A percentile compares a stretch with the other conserved stretches of the same genome.
phyloP scores from a whole-genome alignment of 2,888 invertebrate genomes.

The Pyralis farinalis region DNA sequence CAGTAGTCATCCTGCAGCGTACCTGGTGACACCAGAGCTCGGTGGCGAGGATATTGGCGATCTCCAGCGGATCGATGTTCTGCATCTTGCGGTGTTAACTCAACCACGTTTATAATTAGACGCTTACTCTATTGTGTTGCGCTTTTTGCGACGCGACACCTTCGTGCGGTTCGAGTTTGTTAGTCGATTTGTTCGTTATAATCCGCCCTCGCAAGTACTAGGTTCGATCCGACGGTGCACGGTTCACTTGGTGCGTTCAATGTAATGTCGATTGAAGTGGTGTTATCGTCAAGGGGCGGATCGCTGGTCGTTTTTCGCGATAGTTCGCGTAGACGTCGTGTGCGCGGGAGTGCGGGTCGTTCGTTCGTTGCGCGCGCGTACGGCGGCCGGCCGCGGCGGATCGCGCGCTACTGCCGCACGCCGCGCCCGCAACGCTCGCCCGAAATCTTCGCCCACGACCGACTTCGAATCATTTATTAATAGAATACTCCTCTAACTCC shows the following conservation, averaged over 20 bases:
- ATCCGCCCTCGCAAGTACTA: constrained; percentile 73
- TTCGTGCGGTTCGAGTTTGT: constrained; percentile 76
- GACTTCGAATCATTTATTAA: constrained; percentile 75
- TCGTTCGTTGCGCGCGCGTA: constrained; percentile 80
- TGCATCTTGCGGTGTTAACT: constrained; percentile 65
- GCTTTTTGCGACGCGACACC: constrained; percentile 80
- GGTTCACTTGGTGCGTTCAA: constrained; percentile 24
- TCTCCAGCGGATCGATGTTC: constrained; percentile 90
- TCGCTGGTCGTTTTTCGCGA: constrained; percentile 48
- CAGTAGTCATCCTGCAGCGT: constrained; percentile 27
- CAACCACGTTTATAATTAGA: constrained; percentile 77
- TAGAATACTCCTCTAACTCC: constrained; percentile 79
- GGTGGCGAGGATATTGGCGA: constrained; percentile 91
- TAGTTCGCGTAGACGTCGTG: constrained; percentile 55
- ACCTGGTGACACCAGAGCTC: constrained; percentile 93
- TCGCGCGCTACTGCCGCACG: constrained; percentile 74
- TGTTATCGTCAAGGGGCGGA: constrained; percentile 42
- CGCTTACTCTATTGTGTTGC: constrained; percentile 80
- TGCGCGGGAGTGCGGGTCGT: constrained; percentile 79
- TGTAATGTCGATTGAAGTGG: constrained; percentile 19
- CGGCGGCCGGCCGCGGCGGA: constrained; percentile 77
- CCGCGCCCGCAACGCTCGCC: constrained; percentile 55
- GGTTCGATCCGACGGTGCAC: constrained; percentile 49
- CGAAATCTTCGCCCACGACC: constrained; percentile 77
- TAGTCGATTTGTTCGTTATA: constrained; percentile 78